A percentile compares a stretch with the other conserved stretches of the same genome.
Evolutionary conservation across 2,113 vertebrate species (phyloP).

Genomic region (Eurystomus gularis): DNA sequence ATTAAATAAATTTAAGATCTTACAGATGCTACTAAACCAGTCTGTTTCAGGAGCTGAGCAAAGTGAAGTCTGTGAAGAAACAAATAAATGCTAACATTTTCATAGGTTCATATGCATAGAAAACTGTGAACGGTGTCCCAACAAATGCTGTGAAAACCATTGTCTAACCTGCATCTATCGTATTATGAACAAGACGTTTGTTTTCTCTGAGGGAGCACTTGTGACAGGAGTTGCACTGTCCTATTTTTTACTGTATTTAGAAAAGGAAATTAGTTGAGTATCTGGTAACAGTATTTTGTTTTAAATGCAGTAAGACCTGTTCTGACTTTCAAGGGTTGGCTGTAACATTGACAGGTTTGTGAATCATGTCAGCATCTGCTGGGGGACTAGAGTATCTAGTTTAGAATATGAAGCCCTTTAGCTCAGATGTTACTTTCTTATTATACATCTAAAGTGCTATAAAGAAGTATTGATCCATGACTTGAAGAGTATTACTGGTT

Average conservation of each 20-base stretch:
- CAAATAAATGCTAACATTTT: background rate
- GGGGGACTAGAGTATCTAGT: background rate
- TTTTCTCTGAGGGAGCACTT: background rate
- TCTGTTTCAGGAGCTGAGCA: background rate
- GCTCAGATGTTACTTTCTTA: background rate
- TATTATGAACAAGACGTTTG: background rate
- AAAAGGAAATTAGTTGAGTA: background rate
- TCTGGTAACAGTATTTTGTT: background rate
- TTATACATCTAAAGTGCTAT: background rate
- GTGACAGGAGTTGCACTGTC: background rate
- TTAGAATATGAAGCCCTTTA: background rate
- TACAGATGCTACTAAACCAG: background rate
- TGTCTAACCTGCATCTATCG: background rate
- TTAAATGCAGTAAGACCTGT: background rate
- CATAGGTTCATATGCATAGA: background rate
- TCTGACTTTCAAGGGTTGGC: background rate
- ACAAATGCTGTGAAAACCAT: background rate
- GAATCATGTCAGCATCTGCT: background rate
- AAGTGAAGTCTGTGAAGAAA: background rate
- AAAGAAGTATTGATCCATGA: background rate
- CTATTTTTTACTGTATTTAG: background rate
- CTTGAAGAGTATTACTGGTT: background rate
- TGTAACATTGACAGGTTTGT: background rate
- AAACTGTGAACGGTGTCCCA: background rate
- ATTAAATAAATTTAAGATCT: conserved; percentile 25